Base-by-base conservation (phyloP, 1,140 invertebrate genomes). In the Drosophila nigromelanica region DNA sequence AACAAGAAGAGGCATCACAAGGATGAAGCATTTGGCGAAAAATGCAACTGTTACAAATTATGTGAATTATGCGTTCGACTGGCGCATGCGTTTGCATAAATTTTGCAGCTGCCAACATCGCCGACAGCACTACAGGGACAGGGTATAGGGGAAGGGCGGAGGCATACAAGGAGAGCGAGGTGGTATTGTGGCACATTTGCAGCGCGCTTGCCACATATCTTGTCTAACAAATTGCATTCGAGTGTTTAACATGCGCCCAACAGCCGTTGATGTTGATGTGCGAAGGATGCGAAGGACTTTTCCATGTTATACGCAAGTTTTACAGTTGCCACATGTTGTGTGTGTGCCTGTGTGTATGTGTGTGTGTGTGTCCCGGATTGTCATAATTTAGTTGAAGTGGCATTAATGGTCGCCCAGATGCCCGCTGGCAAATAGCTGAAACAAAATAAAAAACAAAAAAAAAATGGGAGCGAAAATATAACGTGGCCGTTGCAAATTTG, bases 211-310 rank as follows among this genome's bases (percentile, higher is more conserved):
- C 83, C 83, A 89, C 83, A 89, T 89, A 78, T 89, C 83, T 83
- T 89, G 83, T 89, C 83, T 89, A 89, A 89, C 83, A 89, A 89
- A 89, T 89, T 89, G 83, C 83, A 89, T 89, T 89, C 79, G 76
- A 89, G 83, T 89, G 83, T 89, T 89, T 89, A 89, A 89, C 83
- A 89, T 89, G 83, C 79, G 79, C 83, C 83, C 83, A 89, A 77
- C 83, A 89, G 83, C 64, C 79, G 83, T 86, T 86, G 79, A 79
- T 87, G 82, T 89, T 89, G 83, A 89, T 89, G 76, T 83, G 78
- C 69, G 66, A 63, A 83, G 80, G 80, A 85, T 85, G 80, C 67
- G 85, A 89, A 89, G 85, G 83, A 89, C 83, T 89, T 89, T 89
- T 89, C 80, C 85, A 89, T 89, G 83, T 89, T 89, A 74, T 73